Evolutionary conservation across 53 echinoderm and acorn worm species (phyloP), one percentile per base, ranked within the genome.

Genomic region (Henricia sp.): DNA sequence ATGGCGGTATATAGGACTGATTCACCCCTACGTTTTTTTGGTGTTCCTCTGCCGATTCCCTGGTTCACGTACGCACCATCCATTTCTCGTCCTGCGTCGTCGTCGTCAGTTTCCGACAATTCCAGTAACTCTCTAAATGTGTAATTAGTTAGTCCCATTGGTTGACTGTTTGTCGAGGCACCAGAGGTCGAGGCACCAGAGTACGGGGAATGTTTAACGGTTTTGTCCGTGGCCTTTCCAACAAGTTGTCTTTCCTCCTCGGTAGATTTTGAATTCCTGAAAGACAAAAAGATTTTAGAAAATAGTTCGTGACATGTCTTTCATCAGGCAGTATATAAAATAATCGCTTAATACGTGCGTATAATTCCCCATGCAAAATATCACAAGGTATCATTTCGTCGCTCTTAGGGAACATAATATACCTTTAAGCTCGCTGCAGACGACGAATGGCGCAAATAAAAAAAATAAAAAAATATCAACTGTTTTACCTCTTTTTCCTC

Each of bases 1-100:
- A 80, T 80, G 63, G 62, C 80, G 9, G 46, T 35, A n/a, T 80
- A 80, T 1, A 80, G 80, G 19, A 26, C 46, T 29, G 63, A 59
- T 34, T 77, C 77, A 29, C 46, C 60, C 17, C 77, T n/a, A 3
- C 70, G 43, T 28, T 23, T 70, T 3, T 25, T 13, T 29, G 28
- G 72, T 24, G 20, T 1, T 11, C 32, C 20, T 21, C 36, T 25
- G 35, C 24, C 5, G 37, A 52, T 52, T 9, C 53, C 72, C 34
- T 73, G 73, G 73, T 73, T 23, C 32, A 1, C 8, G 77, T 28
- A 12, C 3, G 38, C 37, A 1, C 8, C 39, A 14, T 37, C 4
- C 13, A 21, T 25, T 23, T 36, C 25, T 57, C 30, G 35, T 11
- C 42, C 76, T 3, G 11, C 27, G 9, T 46, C 78, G 3, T 80